phyloP scores from a whole-genome alignment of 2,797 vertebrate species.

The Lithobates sylvaticus region DNA sequence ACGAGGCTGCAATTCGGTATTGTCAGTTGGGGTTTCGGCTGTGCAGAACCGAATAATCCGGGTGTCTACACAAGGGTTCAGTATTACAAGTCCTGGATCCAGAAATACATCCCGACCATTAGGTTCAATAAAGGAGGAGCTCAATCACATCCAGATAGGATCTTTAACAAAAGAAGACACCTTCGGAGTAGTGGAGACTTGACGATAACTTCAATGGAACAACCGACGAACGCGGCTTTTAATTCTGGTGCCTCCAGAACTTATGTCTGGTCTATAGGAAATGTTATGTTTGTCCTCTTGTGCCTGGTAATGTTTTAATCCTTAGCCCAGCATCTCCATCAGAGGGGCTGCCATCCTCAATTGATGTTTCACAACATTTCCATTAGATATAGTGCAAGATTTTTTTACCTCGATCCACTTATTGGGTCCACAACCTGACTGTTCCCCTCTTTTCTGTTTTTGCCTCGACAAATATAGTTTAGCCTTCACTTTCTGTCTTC shows the following conservation, averaged over 20 bases:
- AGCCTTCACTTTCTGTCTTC: too few species aligned
- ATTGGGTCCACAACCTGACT: too few species aligned
- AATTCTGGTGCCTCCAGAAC: too few species aligned
- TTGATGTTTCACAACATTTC: background rate
- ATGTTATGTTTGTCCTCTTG: background rate
- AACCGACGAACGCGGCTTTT: background rate
- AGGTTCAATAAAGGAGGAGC: background rate
- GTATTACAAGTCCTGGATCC: slow-evolving; percentile 57
- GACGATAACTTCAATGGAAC: too few species aligned
- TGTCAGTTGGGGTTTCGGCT: slow-evolving; percentile 83
- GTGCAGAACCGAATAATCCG: slow-evolving; percentile 73
- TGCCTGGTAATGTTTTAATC: background rate
- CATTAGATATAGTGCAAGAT: too few species aligned
- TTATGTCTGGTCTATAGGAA: background rate
- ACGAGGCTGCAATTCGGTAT: slow-evolving; percentile 78
- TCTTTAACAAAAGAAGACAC: background rate
- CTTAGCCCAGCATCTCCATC: background rate
- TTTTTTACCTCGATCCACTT: too few species aligned
- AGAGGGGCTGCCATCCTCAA: background rate
- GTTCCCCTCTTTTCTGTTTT: too few species aligned
- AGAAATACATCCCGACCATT: background rate
- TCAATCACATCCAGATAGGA: too few species aligned
- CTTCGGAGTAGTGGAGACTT: background rate
- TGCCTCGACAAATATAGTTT: too few species aligned
- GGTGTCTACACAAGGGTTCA: slow-evolving; percentile 78